Evolutionary conservation across 2,797 vertebrate species (phyloP).

Genomic region (Phoebastria nigripes): DNA sequence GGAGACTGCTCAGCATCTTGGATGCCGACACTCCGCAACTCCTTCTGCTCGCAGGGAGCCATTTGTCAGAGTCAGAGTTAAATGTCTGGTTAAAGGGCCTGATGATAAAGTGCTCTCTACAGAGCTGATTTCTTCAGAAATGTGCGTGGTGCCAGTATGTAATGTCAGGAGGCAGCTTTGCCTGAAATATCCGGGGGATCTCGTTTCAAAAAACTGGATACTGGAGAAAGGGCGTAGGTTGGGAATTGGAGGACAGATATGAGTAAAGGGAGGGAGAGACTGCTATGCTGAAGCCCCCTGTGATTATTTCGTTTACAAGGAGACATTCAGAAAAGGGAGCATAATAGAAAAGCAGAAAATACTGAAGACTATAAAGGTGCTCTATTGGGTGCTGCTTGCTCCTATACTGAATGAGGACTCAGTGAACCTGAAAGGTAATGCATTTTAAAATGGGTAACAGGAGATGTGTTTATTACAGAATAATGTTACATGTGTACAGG

Average conservation of each 20-base stretch:
- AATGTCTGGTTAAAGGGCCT: neutral
- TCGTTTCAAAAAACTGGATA: neutral
- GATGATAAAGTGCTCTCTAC: neutral
- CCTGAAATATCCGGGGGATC: neutral
- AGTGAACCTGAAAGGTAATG: neutral
- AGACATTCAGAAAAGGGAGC: neutral
- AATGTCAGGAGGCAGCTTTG: neutral
- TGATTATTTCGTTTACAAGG: neutral
- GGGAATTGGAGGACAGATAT: neutral
- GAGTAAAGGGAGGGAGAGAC: neutral
- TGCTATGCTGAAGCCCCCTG: neutral
- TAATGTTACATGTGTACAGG: neutral
- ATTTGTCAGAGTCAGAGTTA: neutral
- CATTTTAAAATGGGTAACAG: neutral
- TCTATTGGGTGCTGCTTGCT: neutral
- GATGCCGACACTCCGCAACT: neutral
- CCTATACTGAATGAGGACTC: neutral
- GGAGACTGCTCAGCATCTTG: neutral
- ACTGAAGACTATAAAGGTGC: neutral
- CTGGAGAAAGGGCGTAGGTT: neutral
- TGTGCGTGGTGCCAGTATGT: accelerated
- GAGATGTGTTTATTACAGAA: neutral
- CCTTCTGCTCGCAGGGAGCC: neutral
- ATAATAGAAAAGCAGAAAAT: neutral
- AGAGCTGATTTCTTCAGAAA: neutral